phyloP scores from a whole-genome alignment of 2,797 vertebrate species.

The Neosilurus mollespiculum region DNA sequence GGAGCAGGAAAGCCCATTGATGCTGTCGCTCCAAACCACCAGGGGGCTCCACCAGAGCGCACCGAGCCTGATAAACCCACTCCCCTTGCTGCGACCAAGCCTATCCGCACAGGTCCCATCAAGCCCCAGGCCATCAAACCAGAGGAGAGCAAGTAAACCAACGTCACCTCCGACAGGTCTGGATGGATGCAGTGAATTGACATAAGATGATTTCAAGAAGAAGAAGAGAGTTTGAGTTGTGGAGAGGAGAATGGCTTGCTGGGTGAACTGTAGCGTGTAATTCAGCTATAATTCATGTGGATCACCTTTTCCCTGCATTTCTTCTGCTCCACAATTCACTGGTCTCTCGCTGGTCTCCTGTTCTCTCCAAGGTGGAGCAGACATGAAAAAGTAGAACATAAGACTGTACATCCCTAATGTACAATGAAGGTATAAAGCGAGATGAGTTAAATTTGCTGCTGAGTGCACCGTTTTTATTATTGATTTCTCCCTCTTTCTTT shows the following conservation, averaged over 20 bases:
- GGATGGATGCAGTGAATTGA: constrained; percentile 33
- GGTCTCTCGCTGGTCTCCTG: constrained; percentile 49
- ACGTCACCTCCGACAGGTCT: neutral
- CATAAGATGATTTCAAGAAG: constrained; percentile 4
- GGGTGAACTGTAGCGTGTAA: constrained; percentile 25
- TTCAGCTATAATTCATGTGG: constrained; percentile 51
- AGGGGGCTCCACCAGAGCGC: constrained; percentile 63
- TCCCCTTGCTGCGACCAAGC: constrained; percentile 77
- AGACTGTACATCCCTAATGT: constrained; percentile 43
- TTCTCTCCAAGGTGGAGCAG: constrained; percentile 53
- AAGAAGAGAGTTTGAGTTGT: constrained; percentile 18
- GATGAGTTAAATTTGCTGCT: constrained; percentile 44
- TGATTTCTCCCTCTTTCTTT: neutral
- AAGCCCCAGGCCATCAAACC: constrained; percentile 99
- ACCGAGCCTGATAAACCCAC: constrained; percentile 83
- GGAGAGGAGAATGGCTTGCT: constrained; percentile 51
- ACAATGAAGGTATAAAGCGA: constrained; percentile 40
- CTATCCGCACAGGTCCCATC: constrained; percentile 97
- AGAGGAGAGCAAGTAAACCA: constrained; percentile 88
- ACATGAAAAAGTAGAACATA: constrained; percentile 7
- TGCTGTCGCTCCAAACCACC: constrained; percentile 73
- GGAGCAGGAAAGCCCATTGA: constrained; percentile 78
- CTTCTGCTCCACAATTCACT: constrained; percentile 52
- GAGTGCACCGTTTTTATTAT: constrained; percentile 44
- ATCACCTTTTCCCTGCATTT: constrained; percentile 36